Evolutionary conservation across 2,113 vertebrate species (phyloP), one percentile per base, ranked within the genome.

Genomic region (Heloderma charlesbogerti): DNA sequence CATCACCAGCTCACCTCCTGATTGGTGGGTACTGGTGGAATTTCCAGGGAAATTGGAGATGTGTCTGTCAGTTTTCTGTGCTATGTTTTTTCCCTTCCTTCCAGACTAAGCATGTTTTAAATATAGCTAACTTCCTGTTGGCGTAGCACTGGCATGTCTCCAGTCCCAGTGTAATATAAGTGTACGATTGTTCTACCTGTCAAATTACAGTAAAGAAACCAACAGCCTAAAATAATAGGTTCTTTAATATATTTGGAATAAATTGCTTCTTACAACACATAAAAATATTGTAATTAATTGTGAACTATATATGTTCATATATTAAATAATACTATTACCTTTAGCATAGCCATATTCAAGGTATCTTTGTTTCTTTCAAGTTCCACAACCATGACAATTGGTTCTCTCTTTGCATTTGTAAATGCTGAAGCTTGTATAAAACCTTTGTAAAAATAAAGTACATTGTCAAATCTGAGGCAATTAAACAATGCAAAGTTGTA

Each of bases 281-380:
- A 84, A 27, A 13, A 81, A 90, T 79, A 91, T 5, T 20, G 66
- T 92, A 80, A 69, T 1, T 6, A 93, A 93, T n/a, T 72, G 51
- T 78, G 16, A 1, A 69, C 6, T 87, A 92, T 92, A 34, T 79
- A 88, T 40, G 6, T 1, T 91, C 48, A 90, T 86, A 57, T 83
- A 3, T 43, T 77, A 87, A 86, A 88, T 8, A 40, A 1, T 40
- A n/a, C 54, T 89, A 89, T 96, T 96, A 98, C 98, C 97, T 98
- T 98, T 91, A 98, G 37, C 51, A 22, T 95, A 84, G 86, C 83
- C 86, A 94, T 89, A 87, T 75, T 94, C 88, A 95, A 91, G 1
- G 94, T 90, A 13, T 96, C 96, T 93, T 92, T 96, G 85, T 86
- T 48, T 90, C 82, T 92, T 74, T 84, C 72, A 0, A 96, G 86